Conservation (phyloP, 2,797 vertebrate species). For the Helicolenus hilgendorfi region DNA sequence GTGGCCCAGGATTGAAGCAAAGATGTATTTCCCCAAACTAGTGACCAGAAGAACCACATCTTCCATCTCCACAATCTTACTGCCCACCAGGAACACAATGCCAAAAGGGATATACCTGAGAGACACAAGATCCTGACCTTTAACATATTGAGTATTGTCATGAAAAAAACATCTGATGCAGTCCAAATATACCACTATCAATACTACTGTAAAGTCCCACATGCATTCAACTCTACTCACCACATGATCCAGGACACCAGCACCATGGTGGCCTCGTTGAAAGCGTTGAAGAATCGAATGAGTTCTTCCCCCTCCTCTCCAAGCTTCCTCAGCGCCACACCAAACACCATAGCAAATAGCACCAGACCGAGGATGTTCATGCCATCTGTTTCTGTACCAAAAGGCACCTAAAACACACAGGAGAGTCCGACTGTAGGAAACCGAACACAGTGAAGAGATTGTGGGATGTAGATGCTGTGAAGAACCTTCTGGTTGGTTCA, state of each 20-base stretch:
- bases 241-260: constrained; percentile 99
- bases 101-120: constrained; percentile 97
- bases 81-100: constrained; percentile 98
- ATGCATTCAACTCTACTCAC: constrained; percentile 85
- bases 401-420: constrained; percentile 90
- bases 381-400: constrained; percentile 93
- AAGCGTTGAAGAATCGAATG: constrained; percentile 97
- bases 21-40: constrained; percentile 98
- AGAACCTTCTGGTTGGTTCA: neutral
- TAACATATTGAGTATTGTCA: neutral
- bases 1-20: constrained; percentile 97
- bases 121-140: constrained; percentile 6
- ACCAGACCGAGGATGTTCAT: constrained; percentile 99
- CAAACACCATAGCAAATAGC: constrained; percentile 96
- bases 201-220: neutral
- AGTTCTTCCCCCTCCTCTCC: constrained; percentile 96
- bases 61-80: constrained; percentile 99
- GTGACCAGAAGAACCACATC: constrained; percentile 95
- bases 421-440: neutral
- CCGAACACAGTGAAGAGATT: neutral
- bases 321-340: constrained; percentile 96
- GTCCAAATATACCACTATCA: neutral
- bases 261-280: constrained; percentile 99
- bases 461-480: neutral
- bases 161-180: neutral